phyloP scores from a whole-genome alignment of 2,113 vertebrate species.

The Sylvietta virens region DNA sequence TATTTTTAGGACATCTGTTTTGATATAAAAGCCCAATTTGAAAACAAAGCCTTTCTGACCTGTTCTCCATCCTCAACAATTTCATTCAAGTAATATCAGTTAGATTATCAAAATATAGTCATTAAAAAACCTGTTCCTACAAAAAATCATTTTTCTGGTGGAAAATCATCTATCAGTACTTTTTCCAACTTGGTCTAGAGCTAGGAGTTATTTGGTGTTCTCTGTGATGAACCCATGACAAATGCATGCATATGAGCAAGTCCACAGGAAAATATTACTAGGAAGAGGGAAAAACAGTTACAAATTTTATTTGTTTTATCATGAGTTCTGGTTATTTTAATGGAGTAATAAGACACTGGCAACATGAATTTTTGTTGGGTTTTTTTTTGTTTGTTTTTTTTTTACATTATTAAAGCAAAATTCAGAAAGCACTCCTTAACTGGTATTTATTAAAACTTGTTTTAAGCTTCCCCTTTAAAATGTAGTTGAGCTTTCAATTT shows the following conservation, averaged over 20 bases:
- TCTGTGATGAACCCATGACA: neutral
- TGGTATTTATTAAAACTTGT: neutral
- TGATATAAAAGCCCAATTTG: neutral
- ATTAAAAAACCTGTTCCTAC: neutral
- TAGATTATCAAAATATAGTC: neutral
- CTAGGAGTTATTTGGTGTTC: neutral
- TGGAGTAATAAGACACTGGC: neutral
- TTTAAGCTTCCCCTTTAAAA: neutral
- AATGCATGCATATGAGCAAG: neutral
- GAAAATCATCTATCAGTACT: neutral
- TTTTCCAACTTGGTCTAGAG: neutral
- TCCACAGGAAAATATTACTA: neutral
- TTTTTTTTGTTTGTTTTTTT: too few species aligned
- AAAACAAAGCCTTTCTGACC: neutral
- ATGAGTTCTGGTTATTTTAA: neutral
- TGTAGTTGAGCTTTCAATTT: neutral
- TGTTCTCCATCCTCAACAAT: neutral
- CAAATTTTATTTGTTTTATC: neutral
- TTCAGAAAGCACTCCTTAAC: neutral
- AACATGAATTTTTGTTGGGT: too few species aligned
- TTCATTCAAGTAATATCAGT: neutral
- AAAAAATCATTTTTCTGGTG: neutral
- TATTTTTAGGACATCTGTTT: neutral
- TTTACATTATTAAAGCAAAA: neutral
- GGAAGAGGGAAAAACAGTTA: neutral